These are phyloP conservation scores for Emydocephalus ijimae DNA, from an alignment of 2,113 vertebrate genomes.

Conservation along the genomic window DNA sequence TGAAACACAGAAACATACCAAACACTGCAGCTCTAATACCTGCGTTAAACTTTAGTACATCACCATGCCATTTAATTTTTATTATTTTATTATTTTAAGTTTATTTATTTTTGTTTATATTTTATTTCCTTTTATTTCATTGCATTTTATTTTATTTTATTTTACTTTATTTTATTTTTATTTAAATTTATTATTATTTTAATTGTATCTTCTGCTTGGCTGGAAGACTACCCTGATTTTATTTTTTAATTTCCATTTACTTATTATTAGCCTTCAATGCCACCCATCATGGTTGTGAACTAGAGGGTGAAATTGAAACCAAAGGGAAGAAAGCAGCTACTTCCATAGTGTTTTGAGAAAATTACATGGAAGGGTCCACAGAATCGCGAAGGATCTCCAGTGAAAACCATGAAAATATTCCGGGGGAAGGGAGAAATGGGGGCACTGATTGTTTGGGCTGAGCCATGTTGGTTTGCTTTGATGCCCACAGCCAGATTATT, in stretches of 20 bases:
- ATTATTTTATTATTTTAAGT: background rate
- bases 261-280: background rate
- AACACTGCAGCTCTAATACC: background rate
- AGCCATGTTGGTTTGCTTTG: constrained; percentile 50
- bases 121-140: no score
- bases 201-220: background rate
- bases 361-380: background rate
- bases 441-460: background rate
- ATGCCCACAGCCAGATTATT: constrained; percentile 46
- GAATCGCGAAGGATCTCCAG: background rate
- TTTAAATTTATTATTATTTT: background rate
- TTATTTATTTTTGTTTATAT: no score
- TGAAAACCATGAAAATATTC: background rate
- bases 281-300: background rate
- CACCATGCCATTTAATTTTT: background rate
- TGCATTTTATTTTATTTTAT: no score
- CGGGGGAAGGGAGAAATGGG: background rate
- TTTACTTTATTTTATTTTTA: no score
- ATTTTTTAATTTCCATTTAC: background rate
- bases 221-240: background rate
- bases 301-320: background rate
- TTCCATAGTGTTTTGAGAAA: background rate
- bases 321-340: background rate
- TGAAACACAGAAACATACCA: background rate
- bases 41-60: background rate